Percentiles rank a stretch among this genome's conserved stretches.
Evolutionary conservation across 1,140 invertebrate species (phyloP).

Genomic region (Subanguina moxae): DNA sequence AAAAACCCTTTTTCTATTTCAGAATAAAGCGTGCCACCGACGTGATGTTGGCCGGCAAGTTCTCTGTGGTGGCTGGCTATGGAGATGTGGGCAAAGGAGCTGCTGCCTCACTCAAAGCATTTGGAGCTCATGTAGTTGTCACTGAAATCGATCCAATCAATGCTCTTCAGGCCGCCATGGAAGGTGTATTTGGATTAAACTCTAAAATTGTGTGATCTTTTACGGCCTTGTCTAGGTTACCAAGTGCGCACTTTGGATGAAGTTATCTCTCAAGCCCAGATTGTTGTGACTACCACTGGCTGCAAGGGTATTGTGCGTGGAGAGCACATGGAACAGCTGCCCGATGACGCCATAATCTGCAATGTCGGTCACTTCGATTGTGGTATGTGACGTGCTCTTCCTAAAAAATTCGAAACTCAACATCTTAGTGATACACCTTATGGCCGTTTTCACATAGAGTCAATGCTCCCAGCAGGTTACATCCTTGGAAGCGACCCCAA

Average conservation of each 20-base stretch:
- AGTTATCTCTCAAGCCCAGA: constrained; percentile 75
- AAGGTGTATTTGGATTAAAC: constrained; percentile 67
- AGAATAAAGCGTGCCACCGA: constrained; percentile 15
- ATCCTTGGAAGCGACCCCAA: no score
- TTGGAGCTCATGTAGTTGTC: constrained; percentile 89
- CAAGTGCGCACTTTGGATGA: constrained; percentile 95
- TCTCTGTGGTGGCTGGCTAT: constrained; percentile 93
- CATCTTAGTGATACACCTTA: no score
- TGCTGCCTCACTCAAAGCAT: constrained; percentile 86
- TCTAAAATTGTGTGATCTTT: not conserved
- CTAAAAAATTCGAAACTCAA: no score
- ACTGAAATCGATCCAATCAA: constrained; percentile 99
- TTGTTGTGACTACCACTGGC: constrained; percentile 96
- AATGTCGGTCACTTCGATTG: constrained; percentile 96
- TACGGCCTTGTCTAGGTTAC: constrained; percentile 62
- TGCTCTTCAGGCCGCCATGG: constrained; percentile 96
- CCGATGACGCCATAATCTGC: constrained; percentile 93
- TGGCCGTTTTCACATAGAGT: no score
- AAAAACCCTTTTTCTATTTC: not conserved
- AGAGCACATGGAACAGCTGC: constrained; percentile 84
- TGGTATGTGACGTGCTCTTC: constrained; percentile 20
- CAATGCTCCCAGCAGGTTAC: no score
- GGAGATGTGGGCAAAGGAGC: constrained; percentile 99
- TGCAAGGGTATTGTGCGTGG: constrained; percentile 87
- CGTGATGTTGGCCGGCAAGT: constrained; percentile 82